A percentile compares a stretch with the other conserved stretches of the same genome.
Conservation (phyloP, 2,797 vertebrate species). For the Antennarius maculatus region DNA sequence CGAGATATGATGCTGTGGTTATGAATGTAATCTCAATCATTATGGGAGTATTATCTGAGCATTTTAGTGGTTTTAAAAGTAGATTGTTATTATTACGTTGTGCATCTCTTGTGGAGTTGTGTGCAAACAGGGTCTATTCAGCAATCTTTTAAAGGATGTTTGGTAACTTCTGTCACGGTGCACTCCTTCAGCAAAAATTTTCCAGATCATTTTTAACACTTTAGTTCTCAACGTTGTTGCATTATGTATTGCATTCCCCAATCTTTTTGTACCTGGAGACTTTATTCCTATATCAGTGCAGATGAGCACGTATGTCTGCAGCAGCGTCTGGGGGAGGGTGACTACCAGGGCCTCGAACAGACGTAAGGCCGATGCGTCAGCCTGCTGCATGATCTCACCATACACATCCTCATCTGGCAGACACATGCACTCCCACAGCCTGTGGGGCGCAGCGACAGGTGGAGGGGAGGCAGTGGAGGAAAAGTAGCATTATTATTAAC, state of each 20-base stretch:
- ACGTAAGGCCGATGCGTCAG: constrained; percentile 81
- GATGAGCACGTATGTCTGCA: constrained; percentile 83
- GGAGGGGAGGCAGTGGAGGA: not conserved
- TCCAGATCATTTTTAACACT: not conserved
- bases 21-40: not conserved
- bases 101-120: not conserved
- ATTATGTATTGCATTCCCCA: not conserved
- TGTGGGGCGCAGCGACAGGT: constrained; percentile 52
- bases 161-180: not conserved
- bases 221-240: not conserved
- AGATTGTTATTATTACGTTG: not conserved
- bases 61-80: not conserved
- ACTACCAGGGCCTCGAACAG: constrained; percentile 87
- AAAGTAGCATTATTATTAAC: not conserved
- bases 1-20: not conserved
- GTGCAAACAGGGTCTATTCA: not conserved
- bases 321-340: constrained; percentile 85
- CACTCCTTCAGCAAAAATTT: not conserved
- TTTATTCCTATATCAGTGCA: constrained; percentile 77
- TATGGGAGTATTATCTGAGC: not conserved
- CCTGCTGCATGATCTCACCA: constrained; percentile 79
- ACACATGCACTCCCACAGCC: constrained; percentile 81
- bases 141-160: not conserved
- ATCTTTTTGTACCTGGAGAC: constrained; percentile 78
- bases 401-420: constrained; percentile 39